Evolutionary conservation across 2,888 invertebrate species (phyloP).

Genomic region (Carcina quercana): DNA sequence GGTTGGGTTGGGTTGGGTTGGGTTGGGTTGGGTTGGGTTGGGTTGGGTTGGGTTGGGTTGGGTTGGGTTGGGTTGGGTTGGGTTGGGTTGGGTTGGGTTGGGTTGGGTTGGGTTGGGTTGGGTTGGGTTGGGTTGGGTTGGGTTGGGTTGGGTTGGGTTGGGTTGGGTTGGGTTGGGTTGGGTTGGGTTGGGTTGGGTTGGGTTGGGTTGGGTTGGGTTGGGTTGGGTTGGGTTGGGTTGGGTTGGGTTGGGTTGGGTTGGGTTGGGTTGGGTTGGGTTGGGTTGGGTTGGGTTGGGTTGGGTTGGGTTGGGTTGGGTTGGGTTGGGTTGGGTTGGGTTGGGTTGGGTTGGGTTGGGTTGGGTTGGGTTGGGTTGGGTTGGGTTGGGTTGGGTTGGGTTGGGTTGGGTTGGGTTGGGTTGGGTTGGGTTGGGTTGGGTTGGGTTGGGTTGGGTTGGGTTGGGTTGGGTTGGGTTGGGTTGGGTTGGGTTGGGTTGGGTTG

Average conservation of each 20-base stretch:
- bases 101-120: constrained; percentile 12
- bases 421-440: background rate
- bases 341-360: constrained; percentile 1
- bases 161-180: constrained; percentile 12
- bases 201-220: constrained; percentile 12
- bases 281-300: constrained; percentile 11
- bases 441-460: background rate
- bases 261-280: constrained; percentile 12
- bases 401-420: background rate
- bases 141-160: constrained; percentile 10
- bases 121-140: constrained; percentile 11
- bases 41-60: constrained; percentile 14
- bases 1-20: constrained; percentile 14
- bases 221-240: constrained; percentile 7
- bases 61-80: constrained; percentile 13
- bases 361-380: background rate
- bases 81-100: constrained; percentile 11
- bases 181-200: constrained; percentile 11
- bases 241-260: constrained; percentile 8
- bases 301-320: constrained; percentile 12
- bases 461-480: background rate
- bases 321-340: constrained; percentile 6
- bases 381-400: background rate
- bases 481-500: background rate
- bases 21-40: constrained; percentile 14